These are phyloP conservation scores for Diarsia dahlii DNA, from an alignment of 2,888 invertebrate genomes.

Conservation along the genomic window DNA sequence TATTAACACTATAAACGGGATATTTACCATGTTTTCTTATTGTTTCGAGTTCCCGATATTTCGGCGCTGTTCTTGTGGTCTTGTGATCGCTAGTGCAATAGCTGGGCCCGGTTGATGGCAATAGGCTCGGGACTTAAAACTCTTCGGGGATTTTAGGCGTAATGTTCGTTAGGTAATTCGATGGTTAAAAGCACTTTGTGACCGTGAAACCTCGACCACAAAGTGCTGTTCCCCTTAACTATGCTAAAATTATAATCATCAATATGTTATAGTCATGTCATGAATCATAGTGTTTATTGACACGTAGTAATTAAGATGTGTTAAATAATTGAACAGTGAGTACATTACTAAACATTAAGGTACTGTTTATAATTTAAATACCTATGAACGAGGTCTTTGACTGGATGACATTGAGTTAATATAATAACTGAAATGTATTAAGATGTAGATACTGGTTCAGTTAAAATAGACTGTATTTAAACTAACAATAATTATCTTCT, in stretches of 20 bases:
- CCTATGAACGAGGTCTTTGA: slow-evolving; percentile 3
- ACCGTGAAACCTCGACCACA: neutral
- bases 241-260: neutral
- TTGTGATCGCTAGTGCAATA: no score
- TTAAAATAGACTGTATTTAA: no score
- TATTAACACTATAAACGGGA: no score
- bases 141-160: no score
- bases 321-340: slow-evolving; percentile 9
- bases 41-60: no score
- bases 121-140: no score
- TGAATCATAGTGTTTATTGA: neutral
- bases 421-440: neutral
- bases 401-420: neutral
- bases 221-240: neutral
- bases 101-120: no score
- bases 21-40: no score
- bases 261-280: neutral
- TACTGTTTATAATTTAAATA: slow-evolving; percentile 37
- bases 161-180: no score
- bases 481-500: no score
- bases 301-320: neutral
- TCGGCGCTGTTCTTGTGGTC: no score
- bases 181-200: no score
- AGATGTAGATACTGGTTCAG: neutral
- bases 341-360: neutral